Evolutionary conservation across 1,140 invertebrate genomes (phyloP), one percentile per base, ranked within the genome.

Genomic region (Branchinecta lindahli): DNA sequence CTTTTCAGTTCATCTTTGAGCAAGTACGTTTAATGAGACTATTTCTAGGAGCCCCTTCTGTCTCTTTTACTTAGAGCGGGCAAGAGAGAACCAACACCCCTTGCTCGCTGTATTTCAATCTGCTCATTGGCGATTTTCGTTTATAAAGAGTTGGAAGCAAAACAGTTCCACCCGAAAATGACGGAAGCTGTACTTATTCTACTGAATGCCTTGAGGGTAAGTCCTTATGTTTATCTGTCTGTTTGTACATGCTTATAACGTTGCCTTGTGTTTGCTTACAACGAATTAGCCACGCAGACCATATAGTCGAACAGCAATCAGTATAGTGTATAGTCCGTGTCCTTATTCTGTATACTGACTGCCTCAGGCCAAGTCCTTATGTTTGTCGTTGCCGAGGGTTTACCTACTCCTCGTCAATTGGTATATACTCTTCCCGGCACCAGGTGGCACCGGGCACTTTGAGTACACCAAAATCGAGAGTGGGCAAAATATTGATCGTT

Each of bases 101-200:
- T 89, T 75, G 94, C 93, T 20, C 85, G 93, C 70, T 95, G 91
- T 76, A 87, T 95, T 72, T 91, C 92, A 20, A 81, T 97, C 4
- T 92, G 90, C 65, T 88, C 89, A 72, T 83, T 98, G 66, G 89
- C 90, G 8, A 88, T 93, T 75, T 94, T 88, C 80, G 79, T 91
- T 44, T 89, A 92, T 74, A 83, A 88, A 77, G 88, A 92, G 77
- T 78, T 91, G 2, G 83, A 81, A 7, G 84, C 86, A 75, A 83
- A 83, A 70, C 83, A 81, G 15, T 79, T 82, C 70, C 86, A 92
- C 80, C 81, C 85, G 21, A 86, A 87, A 73, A 83, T 92, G 46
- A 85, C 88, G 15, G 88, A 94, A 75, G 91, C 92, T 70, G 83
- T 96, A 67, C 87, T 87, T 71, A 88, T 94, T 72, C 82, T 98